Conservation (phyloP, 2,113 vertebrate species). For the Megaleporinus macrocephalus region DNA sequence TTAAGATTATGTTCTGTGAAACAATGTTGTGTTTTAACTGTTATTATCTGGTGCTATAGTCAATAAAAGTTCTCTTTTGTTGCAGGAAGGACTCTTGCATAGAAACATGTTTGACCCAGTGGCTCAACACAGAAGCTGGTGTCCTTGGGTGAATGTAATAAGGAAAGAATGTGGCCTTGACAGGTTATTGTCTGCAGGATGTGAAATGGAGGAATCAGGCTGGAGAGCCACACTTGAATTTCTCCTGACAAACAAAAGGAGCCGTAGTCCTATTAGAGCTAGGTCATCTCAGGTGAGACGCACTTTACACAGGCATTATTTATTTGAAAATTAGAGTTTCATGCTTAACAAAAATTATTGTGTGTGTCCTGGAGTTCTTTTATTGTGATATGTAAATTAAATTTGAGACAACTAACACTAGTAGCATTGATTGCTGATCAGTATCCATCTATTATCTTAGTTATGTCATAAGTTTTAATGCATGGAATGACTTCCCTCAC, state of each 20-base stretch:
- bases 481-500: too few relatives aligned
- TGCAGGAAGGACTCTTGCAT: conserved; percentile 78
- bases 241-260: conserved; percentile 80
- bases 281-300: conserved; percentile 68
- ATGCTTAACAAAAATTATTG: not conserved
- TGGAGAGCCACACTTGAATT: conserved; percentile 83
- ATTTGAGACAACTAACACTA: too few relatives aligned
- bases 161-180: conserved; percentile 61
- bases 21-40: not conserved
- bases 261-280: conserved; percentile 55
- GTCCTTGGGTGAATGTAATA: conserved; percentile 85
- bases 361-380: too few relatives aligned
- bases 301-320: not conserved
- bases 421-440: too few relatives aligned
- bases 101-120: conserved; percentile 86
- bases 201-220: conserved; percentile 70
- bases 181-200: conserved; percentile 21
- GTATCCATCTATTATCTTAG: too few relatives aligned
- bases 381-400: too few relatives aligned
- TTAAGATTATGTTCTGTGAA: too few relatives aligned
- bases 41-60: not conserved
- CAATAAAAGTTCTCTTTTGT: conserved; percentile 24
- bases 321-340: not conserved
- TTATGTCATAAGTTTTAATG: too few relatives aligned
- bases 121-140: conserved; percentile 95